These are phyloP conservation scores for Puffinus mauretanicus DNA, from an alignment of 2,113 vertebrate species.

Conservation along the genomic window DNA sequence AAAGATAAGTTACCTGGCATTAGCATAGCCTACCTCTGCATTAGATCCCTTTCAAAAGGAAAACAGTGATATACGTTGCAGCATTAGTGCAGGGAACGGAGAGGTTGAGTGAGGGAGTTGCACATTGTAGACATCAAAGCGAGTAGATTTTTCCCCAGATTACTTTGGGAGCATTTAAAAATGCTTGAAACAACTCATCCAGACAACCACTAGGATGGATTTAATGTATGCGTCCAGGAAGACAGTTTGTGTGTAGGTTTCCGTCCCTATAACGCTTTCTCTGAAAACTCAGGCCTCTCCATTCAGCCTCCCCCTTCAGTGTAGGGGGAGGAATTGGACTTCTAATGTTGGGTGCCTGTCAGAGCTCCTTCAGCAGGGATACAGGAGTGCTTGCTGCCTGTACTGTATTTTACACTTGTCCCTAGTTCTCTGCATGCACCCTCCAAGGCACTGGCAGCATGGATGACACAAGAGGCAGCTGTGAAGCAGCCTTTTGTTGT, in stretches of 20 bases:
- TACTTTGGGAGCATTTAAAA: neutral
- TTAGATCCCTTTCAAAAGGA: neutral
- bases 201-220: neutral
- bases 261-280: neutral
- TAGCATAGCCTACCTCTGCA: neutral
- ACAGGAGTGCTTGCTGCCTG: neutral
- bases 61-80: neutral
- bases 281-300: neutral
- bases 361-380: neutral
- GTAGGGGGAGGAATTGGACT: neutral
- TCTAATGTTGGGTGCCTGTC: neutral
- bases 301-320: neutral
- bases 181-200: neutral
- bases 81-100: neutral
- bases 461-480: neutral
- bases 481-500: neutral
- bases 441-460: neutral
- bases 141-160: neutral
- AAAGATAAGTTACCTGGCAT: neutral
- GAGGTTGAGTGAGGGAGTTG: neutral
- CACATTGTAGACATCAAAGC: neutral
- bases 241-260: neutral
- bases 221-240: neutral
- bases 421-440: neutral
- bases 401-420: neutral